Conservation (phyloP, 2,113 vertebrate genomes). For the Lagopus muta region DNA sequence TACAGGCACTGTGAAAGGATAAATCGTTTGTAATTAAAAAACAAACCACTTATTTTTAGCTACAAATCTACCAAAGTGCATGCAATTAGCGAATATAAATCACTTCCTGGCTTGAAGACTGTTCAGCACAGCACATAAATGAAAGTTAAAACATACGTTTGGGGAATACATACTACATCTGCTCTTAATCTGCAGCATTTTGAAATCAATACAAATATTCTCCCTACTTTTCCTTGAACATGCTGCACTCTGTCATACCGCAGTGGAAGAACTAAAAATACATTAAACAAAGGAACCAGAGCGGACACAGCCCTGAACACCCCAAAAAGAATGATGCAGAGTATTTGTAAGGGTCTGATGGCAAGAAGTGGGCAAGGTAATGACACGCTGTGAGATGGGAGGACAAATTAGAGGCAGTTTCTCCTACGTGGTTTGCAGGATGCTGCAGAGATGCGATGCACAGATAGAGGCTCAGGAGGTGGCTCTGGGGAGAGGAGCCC, state of each 20-base stretch:
- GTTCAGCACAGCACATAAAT: constrained; percentile 60
- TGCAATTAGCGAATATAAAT: constrained; percentile 73
- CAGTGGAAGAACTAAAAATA: constrained; percentile 41
- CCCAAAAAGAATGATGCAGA: background rate
- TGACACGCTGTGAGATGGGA: background rate
- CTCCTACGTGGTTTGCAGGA: background rate
- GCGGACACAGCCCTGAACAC: background rate
- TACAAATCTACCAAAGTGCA: constrained; percentile 61
- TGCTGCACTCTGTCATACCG: constrained; percentile 37
- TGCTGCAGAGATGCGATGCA: background rate
- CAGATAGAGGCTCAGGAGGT: constrained; percentile 1
- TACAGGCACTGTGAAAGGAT: constrained; percentile 3
- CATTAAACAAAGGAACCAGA: constrained; percentile 16
- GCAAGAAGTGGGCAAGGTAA: background rate
- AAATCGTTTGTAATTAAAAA: constrained; percentile 55
- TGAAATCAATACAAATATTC: constrained; percentile 74
- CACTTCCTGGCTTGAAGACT: constrained; percentile 65
- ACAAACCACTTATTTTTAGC: constrained; percentile 71
- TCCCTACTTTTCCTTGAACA: constrained; percentile 63
- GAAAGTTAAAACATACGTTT: constrained; percentile 68
- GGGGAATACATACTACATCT: constrained; percentile 70
- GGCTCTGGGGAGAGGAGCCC: background rate
- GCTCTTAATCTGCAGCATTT: constrained; percentile 77
- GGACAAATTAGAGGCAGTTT: background rate
- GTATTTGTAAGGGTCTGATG: background rate